phyloP scores from a whole-genome alignment of 1,140 invertebrate species.

The Leptopilina boulardi region DNA sequence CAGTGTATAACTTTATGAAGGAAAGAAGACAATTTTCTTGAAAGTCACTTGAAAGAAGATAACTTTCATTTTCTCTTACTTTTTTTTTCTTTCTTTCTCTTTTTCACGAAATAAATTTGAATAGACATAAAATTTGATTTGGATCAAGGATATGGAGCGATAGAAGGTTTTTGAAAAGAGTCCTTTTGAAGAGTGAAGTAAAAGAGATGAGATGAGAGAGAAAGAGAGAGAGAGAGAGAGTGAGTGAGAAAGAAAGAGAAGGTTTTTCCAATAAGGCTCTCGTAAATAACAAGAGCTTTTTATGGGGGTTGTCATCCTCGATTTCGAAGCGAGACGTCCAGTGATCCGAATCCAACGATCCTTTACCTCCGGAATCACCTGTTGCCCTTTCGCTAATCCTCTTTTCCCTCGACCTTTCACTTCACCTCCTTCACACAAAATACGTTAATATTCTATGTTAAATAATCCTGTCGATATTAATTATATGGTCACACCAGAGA shows the following conservation, averaged over 20 bases:
- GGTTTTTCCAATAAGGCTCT: conserved; percentile 27
- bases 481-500: background rate
- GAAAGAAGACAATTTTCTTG: conserved; percentile 7
- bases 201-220: background rate
- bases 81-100: background rate
- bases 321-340: conserved; percentile 19
- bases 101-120: background rate
- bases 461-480: background rate
- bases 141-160: background rate
- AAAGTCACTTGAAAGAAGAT: background rate
- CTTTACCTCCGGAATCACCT: conserved; percentile 16
- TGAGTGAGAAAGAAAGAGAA: background rate
- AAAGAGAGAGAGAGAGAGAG: background rate
- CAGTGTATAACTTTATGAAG: conserved; percentile 10
- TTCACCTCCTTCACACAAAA: background rate
- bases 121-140: conserved; percentile 11
- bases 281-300: conserved; percentile 33
- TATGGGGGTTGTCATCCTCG: conserved; percentile 25
- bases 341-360: conserved; percentile 15
- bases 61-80: background rate
- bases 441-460: background rate
- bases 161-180: conserved; percentile 2
- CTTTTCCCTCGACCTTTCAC: conserved; percentile 10
- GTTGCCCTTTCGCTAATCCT: conserved; percentile 26
- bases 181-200: background rate